Percentiles rank a stretch among this genome's conserved stretches.
Conservation (phyloP, 2,797 vertebrate species). For the Valencia hispanica region DNA sequence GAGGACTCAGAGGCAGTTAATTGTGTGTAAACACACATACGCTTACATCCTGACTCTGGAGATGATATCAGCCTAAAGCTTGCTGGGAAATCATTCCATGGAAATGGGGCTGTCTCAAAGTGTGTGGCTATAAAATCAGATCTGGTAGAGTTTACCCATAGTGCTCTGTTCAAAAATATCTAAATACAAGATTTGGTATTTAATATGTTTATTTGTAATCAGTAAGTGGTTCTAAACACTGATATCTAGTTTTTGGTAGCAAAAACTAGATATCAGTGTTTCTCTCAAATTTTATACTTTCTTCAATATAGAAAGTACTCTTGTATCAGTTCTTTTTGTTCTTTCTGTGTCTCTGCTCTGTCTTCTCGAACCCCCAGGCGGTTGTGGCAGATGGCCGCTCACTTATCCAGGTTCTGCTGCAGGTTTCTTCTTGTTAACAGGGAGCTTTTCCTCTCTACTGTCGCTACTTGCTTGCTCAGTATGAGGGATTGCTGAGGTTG, state of each 20-base stretch:
- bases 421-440: too few relatives aligned
- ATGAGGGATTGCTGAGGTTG: too few relatives aligned
- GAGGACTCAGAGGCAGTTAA: slow-evolving; percentile 7
- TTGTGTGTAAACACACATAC: slow-evolving; percentile 7
- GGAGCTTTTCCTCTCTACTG: too few relatives aligned
- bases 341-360: too few relatives aligned
- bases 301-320: too few relatives aligned
- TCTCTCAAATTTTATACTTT: too few relatives aligned
- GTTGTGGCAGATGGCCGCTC: too few relatives aligned
- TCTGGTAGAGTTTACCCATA: background rate
- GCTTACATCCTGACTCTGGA: background rate
- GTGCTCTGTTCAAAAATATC: background rate
- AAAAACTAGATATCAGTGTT: too few relatives aligned
- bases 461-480: too few relatives aligned
- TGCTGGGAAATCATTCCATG: background rate
- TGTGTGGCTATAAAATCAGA: background rate
- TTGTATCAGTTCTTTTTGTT: too few relatives aligned
- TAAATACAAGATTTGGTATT: background rate
- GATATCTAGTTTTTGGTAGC: background rate
- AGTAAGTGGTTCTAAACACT: background rate
- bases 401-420: too few relatives aligned
- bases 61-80: background rate
- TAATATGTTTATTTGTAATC: background rate
- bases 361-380: too few relatives aligned
- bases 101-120: background rate